Evolutionary conservation across 2,888 invertebrate genomes (phyloP), one percentile per base, ranked within the genome.

Genomic region (Trichacis sp.): DNA sequence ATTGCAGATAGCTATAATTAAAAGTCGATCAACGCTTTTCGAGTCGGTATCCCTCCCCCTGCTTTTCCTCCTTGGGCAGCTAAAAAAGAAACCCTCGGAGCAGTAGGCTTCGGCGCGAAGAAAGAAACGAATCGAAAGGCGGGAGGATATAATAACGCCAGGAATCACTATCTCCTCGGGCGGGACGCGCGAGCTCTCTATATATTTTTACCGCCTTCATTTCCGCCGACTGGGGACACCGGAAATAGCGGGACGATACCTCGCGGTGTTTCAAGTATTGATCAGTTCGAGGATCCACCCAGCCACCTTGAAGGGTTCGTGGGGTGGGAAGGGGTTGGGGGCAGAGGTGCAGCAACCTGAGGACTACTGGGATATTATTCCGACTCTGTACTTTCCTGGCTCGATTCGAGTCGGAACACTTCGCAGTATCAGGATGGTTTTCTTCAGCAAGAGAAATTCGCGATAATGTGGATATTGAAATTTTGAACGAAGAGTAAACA

Each of bases 231-330:
- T 70, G 75, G 77, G 73, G 74, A 79, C 76, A 81, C 80, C 82
- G 82, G 82, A 82, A 82, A 82, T 82, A 81, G 77, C 82, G 77
- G 74, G 75, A 82, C 81, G 82, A 82, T 82, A 82, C 81, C 81
- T 82, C 80, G 80, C 80, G 81, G 80, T 83, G 84, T 84, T 83
- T 83, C 83, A 82, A 83, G 84, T 84, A 84, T 84, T 84, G 84
- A 84, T 84, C 84, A 84, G 84, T 84, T 83, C 80, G 80, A 78
- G 79, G 77, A 78, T 76, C 74, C 76, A 75, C 74, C 74, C 76
- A 77, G 74, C 78, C 80, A 73, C 72, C 56, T 59, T 59, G 24
- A 43, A 12, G 33, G 50, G 19, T 53, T 15, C 56, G 36, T 17
- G 48, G 47, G n/a, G n/a, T n/a, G n/a, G n/a, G n/a, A n/a, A n/a